A percentile compares a stretch with the other conserved stretches of the same genome.
Conservation (phyloP, 2,888 invertebrate genomes). For the Monochamus alternatus region DNA sequence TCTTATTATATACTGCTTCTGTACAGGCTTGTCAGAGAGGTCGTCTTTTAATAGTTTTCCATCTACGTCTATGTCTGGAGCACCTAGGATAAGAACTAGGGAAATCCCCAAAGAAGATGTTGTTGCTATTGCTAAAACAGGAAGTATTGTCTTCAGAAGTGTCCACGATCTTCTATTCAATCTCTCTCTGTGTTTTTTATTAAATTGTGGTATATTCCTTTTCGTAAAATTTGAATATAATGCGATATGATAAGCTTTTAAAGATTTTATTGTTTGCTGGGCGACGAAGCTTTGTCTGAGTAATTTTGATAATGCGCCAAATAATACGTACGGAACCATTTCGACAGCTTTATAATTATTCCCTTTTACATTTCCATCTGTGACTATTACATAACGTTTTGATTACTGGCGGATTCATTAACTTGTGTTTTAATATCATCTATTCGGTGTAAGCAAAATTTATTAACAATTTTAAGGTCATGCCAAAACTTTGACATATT, state of each 20-base stretch:
- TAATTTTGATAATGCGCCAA: neutral
- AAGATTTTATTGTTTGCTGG: neutral
- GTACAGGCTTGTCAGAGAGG: constrained; percentile 78
- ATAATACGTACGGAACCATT: neutral
- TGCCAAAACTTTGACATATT: too few species aligned
- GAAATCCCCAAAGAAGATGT: neutral
- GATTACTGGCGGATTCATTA: too few species aligned
- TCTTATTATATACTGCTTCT: constrained; percentile 80
- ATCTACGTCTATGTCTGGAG: constrained; percentile 64
- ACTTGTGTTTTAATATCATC: too few species aligned
- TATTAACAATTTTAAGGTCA: too few species aligned
- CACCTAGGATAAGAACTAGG: neutral
- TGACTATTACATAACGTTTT: neutral
- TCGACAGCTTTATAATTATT: neutral
- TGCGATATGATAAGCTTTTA: neutral
- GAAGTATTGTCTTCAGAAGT: neutral
- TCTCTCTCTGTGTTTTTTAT: neutral
- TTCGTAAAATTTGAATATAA: neutral
- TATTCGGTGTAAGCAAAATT: too few species aligned
- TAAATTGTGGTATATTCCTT: neutral
- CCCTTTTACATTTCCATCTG: neutral
- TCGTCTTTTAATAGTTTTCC: constrained; percentile 84
- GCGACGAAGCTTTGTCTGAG: neutral
- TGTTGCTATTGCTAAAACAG: neutral
- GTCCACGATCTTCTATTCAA: neutral